Evolutionary conservation across 2,888 invertebrate genomes (phyloP).

Genomic region (Tachina grossa): DNA sequence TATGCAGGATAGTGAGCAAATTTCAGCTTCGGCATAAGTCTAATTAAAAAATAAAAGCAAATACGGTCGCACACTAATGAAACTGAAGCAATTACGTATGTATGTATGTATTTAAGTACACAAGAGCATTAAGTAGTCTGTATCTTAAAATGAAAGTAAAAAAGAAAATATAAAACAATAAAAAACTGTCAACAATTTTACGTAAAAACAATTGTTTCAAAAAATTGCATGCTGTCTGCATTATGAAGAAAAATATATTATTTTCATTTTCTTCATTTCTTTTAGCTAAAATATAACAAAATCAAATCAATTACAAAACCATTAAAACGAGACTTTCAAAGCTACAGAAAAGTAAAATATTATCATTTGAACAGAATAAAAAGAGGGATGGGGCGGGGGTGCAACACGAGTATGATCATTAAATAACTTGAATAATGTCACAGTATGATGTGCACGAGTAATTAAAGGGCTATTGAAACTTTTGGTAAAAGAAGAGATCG

Average conservation of each 20-base stretch:
- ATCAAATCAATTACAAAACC: constrained; percentile 66
- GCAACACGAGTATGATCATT: constrained; percentile 17
- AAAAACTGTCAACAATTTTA: constrained; percentile 55
- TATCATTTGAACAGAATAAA: constrained; percentile 13
- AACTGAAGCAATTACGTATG: too few relatives aligned
- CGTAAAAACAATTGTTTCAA: constrained; percentile 36
- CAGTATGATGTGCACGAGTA: constrained; percentile 1
- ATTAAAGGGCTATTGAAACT: background rate
- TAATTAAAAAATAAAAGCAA: too few relatives aligned
- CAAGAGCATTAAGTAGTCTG: background rate
- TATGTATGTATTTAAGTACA: background rate
- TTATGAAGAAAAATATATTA: constrained; percentile 16
- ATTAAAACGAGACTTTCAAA: constrained; percentile 24
- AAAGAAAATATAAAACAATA: constrained; percentile 7
- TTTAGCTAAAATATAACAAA: constrained; percentile 21
- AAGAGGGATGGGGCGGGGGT: background rate
- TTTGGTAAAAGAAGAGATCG: constrained; percentile 10
- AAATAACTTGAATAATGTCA: constrained; percentile 39
- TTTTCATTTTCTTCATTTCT: constrained; percentile 46
- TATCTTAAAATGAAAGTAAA: constrained; percentile 40
- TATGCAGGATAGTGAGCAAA: too few relatives aligned
- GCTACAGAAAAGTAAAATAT: constrained; percentile 42
- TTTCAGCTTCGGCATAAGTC: too few relatives aligned
- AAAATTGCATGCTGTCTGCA: constrained; percentile 51
- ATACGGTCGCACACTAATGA: too few relatives aligned